Base-by-base conservation (phyloP, 1,140 invertebrate species). In the Ceratosolen fusciceps region DNA sequence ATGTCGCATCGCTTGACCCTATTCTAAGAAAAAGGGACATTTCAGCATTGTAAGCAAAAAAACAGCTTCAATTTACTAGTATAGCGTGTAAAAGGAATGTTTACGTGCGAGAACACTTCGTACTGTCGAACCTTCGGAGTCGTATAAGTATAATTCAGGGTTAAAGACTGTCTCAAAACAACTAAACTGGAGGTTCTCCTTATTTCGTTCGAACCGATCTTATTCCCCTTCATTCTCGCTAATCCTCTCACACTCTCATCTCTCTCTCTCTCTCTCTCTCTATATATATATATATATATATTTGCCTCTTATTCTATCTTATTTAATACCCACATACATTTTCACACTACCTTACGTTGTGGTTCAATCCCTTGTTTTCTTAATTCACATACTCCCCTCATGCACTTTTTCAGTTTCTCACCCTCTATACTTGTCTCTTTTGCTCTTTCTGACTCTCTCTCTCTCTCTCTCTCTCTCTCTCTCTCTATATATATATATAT, bases 201-300 rank as follows among this genome's bases (percentile, higher is more conserved):
- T 16, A 47, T 47, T 7, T 16, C 43, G 43, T 47, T 47, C 43
- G 7, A 7, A 9, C 43, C 16, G 16, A 9, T 16, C 16, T 47
- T 47, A 7, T 47, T 47, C 16, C 43, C 5, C 54, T 56, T 56
- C 54, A 12, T 21, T 56, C 54, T 56, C 54, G 9, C 14, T 21
- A 9, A 12, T 7, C n/a, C 56, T 60, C n/a, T 60, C 56, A 8
- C 49, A 16, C 19, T 52, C 49, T 52, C 49, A 9, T 60, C 56
- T 60, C 24, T 60, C 56, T 60, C 56, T 60, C 56, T 60, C 56
- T 60, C 56, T 26, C 52, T 54, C 52, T 54, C 52, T 54, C 52
- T 54, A 16, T 16, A n/a, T n/a, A n/a, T n/a, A n/a, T n/a, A n/a
- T n/a, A n/a, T n/a, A n/a, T n/a, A n/a, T n/a, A n/a, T n/a, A n/a